Base-by-base conservation (phyloP, 2,888 invertebrate species). In the Macaria notata region DNA sequence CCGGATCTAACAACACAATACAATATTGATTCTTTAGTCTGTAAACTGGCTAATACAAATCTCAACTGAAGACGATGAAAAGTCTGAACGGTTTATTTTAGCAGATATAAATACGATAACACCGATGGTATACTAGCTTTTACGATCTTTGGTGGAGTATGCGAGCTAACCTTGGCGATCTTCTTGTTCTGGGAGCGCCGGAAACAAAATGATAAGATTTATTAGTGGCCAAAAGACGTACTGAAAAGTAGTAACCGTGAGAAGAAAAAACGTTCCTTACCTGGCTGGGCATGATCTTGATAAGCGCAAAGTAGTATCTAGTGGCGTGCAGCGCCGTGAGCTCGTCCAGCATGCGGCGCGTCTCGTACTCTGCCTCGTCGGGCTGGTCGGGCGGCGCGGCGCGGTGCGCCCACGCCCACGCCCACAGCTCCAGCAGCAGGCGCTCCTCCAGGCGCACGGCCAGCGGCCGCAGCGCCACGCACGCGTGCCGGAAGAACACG, bases 401-500 rank as follows among this genome's bases (percentile, higher is more conserved):
- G 33, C 33, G 4, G 33, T 33, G 33, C 33, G 33, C 33, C 33
- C 4, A 4, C 33, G 93, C 93, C 74, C 86, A 84, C 78, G 75
- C 71, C 84, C 89, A 90, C 77, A 91, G 70, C 78, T 81, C 77
- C 80, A 90, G 84, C 59, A 90, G 76, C 70, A 90, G 70, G 47
- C 88, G 49, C 83, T 99, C 99, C 78, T 99, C 99, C 8, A 99
- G 89, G 58, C 96, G 94, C 7, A 98, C 90, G 42, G 96, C 96
- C 58, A 98, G 92, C 54, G 97, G 97, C 52, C 96, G 95, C 54
- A 98, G 88, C 62, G 95, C 94, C 9, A 98, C 92, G 29, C 96
- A 94, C 57, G 98, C 88, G 81, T 98, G 96, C 89, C 96, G 95
- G 86, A 97, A 97, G 78, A 97, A 97, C 66, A 96, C 94, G 3